A percentile compares a stretch with the other conserved stretches of the same genome.
phyloP scores from a whole-genome alignment of 2,888 invertebrate species.

The Aradus depressus region DNA sequence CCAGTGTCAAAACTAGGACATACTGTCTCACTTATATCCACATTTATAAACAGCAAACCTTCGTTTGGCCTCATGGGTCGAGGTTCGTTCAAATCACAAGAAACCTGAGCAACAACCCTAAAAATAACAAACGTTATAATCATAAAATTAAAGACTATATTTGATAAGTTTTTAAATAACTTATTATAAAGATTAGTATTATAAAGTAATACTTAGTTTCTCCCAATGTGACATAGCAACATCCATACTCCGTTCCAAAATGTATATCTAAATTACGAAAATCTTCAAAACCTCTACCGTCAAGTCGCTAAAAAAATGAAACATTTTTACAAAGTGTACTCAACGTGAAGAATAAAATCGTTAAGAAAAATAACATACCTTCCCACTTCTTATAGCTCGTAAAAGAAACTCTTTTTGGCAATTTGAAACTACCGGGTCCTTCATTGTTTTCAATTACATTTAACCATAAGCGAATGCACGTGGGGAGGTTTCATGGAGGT shows the following conservation, averaged over 20 bases:
- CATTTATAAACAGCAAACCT: constrained; percentile 72
- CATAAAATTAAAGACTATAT: not conserved
- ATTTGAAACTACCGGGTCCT: constrained; percentile 39
- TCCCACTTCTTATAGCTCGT: constrained; percentile 50
- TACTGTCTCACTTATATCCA: constrained; percentile 78
- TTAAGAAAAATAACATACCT: constrained; percentile 41
- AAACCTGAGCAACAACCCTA: constrained; percentile 76
- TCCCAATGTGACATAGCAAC: constrained; percentile 64
- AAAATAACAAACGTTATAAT: constrained; percentile 20
- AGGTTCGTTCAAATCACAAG: constrained; percentile 76
- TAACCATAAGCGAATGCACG: too few relatives aligned
- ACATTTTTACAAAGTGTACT: not conserved
- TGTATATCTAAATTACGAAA: constrained; percentile 57
- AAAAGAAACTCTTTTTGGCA: constrained; percentile 60
- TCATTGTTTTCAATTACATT: not conserved
- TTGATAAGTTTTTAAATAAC: not conserved
- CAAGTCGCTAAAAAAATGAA: constrained; percentile 53
- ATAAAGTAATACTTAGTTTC: constrained; percentile 52
- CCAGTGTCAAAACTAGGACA: constrained; percentile 73
- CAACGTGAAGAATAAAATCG: not conserved
- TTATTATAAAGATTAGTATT: not conserved
- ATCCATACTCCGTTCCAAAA: constrained; percentile 76
- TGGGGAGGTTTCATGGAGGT: too few relatives aligned
- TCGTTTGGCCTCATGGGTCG: constrained; percentile 79
- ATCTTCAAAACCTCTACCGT: constrained; percentile 65